Conservation (phyloP, 2,797 vertebrate genomes). For the Phaenicophaeus curvirostris region DNA sequence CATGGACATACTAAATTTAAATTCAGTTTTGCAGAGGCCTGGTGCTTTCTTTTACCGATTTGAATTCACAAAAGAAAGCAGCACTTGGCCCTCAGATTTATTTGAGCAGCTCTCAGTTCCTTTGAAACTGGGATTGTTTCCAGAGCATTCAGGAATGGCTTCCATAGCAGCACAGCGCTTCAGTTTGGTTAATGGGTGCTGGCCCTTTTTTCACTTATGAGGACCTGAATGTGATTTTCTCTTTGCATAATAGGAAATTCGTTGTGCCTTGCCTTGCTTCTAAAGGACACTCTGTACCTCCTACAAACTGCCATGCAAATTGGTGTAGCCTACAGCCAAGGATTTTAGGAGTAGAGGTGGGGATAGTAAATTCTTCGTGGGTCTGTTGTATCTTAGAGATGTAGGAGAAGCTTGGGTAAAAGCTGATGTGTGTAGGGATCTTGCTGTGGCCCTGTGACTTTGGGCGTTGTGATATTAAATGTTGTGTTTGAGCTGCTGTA, state of each 20-base stretch:
- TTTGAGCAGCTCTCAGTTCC: slow-evolving; percentile 33
- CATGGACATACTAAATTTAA: background rate
- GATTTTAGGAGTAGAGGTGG: background rate
- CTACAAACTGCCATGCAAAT: background rate
- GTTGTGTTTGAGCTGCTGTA: background rate
- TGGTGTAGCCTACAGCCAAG: background rate
- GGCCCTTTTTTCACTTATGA: slow-evolving; percentile 32
- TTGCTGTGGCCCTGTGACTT: background rate
- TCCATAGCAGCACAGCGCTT: slow-evolving; percentile 46
- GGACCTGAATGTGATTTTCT: slow-evolving; percentile 44
- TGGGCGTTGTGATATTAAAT: background rate
- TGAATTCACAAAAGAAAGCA: background rate
- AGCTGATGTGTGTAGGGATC: background rate
- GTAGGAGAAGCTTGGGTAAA: background rate
- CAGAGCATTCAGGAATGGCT: slow-evolving; percentile 53
- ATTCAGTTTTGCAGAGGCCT: background rate
- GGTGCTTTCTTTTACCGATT: background rate
- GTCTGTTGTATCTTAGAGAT: background rate
- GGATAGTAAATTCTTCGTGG: background rate
- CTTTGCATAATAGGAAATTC: slow-evolving; percentile 43
- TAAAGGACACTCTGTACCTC: slow-evolving; percentile 40
- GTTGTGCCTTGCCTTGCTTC: slow-evolving; percentile 10
- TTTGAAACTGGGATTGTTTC: slow-evolving; percentile 51
- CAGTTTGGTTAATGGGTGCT: slow-evolving; percentile 52
- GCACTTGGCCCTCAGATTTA: slow-evolving; percentile 31